Evolutionary conservation across 1,140 invertebrate genomes (phyloP).

Genomic region (Tribolium madens): DNA sequence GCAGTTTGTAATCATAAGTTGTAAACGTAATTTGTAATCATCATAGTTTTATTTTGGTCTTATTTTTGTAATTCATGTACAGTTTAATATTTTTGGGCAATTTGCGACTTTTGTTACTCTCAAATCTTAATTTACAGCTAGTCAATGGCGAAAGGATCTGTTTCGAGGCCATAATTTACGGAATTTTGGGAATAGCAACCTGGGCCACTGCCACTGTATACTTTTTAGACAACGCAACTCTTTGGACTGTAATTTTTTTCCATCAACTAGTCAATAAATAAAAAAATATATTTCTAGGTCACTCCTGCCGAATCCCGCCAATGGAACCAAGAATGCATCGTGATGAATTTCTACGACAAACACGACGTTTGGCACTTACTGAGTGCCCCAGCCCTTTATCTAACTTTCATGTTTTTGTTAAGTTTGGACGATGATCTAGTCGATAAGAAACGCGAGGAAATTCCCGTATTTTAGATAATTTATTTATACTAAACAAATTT

Average conservation of each 20-base stretch:
- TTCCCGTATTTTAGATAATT: constrained; percentile 56
- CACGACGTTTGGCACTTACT: constrained; percentile 83
- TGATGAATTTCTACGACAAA: constrained; percentile 78
- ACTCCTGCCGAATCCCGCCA: constrained; percentile 75
- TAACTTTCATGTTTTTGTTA: constrained; percentile 74
- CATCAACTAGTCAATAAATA: not conserved
- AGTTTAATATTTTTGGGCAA: too few relatives aligned
- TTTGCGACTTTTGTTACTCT: too few relatives aligned
- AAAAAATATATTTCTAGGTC: constrained; percentile 62
- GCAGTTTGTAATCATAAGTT: too few relatives aligned
- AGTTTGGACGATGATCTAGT: constrained; percentile 63
- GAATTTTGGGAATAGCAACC: constrained; percentile 72
- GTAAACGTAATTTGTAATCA: too few relatives aligned
- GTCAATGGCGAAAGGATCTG: constrained; percentile 77
- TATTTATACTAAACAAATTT: not conserved
- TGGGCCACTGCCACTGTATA: constrained; percentile 81
- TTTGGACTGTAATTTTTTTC: constrained; percentile 74
- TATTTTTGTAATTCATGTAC: too few relatives aligned
- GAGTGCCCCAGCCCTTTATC: constrained; percentile 76
- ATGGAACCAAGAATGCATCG: constrained; percentile 73
- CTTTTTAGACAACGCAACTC: constrained; percentile 82
- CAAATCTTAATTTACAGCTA: constrained; percentile 66
- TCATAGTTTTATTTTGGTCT: too few relatives aligned
- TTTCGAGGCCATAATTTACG: constrained; percentile 74
- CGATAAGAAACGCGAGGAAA: constrained; percentile 52